phyloP scores from a whole-genome alignment of 2,888 invertebrate species.

The Pristionchus arcanus region DNA sequence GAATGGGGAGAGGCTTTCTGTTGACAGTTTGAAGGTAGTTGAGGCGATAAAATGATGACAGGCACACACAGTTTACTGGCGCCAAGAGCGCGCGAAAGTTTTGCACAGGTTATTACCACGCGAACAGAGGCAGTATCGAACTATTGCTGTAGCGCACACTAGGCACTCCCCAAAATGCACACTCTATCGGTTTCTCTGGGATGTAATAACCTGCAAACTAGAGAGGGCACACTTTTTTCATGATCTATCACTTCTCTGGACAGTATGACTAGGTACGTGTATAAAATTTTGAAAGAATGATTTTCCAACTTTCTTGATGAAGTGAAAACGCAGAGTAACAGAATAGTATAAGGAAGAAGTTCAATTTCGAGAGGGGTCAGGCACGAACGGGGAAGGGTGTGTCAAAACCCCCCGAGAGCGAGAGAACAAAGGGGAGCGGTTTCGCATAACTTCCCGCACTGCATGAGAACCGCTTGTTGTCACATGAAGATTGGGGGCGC shows the following conservation, averaged over 20 bases:
- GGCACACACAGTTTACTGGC: not conserved
- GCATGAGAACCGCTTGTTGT: constrained; percentile 1
- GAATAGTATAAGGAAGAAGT: too few species aligned
- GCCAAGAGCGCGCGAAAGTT: not conserved
- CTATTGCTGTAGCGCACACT: not conserved
- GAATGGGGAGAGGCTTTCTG: not conserved
- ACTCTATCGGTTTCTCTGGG: not conserved
- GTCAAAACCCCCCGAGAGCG: not conserved
- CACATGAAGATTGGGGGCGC: not conserved
- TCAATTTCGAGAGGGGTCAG: not conserved
- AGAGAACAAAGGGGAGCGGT: constrained; percentile 11
- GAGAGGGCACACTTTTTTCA: too few species aligned
- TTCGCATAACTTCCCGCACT: not conserved
- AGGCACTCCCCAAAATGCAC: not conserved
- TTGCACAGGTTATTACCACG: constrained; percentile 39
- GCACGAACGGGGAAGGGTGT: not conserved
- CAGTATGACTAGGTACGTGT: too few species aligned
- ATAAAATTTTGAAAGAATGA: too few species aligned
- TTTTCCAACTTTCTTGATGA: too few species aligned
- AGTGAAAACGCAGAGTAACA: too few species aligned
- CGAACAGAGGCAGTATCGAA: not conserved
- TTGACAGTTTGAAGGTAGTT: constrained; percentile 2
- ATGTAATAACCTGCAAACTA: too few species aligned
- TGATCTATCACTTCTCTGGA: too few species aligned
- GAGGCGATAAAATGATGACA: constrained; percentile 35